phyloP scores from a whole-genome alignment of 2,113 vertebrate genomes.

The Coptodon bakossiorum region DNA sequence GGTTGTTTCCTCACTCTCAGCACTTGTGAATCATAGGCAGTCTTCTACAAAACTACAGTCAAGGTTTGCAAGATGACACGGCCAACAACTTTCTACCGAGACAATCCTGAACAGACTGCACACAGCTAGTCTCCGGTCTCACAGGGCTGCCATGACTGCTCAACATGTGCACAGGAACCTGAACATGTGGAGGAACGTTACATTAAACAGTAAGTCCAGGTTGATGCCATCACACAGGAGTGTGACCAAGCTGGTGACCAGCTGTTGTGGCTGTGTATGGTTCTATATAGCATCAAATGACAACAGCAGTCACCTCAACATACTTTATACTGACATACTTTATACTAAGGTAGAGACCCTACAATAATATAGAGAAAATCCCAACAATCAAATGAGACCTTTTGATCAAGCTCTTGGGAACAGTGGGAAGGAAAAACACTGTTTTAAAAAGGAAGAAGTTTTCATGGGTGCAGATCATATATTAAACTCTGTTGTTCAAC shows the following conservation, averaged over 20 bases:
- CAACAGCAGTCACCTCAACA: background rate
- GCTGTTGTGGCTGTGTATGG: background rate
- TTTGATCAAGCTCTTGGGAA: background rate
- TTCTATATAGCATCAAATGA: background rate
- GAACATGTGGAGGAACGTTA: background rate
- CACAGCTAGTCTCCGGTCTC: background rate
- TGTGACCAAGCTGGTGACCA: background rate
- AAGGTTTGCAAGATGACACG: background rate
- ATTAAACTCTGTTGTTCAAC: background rate
- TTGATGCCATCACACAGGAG: background rate
- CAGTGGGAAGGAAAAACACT: background rate
- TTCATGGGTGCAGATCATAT: background rate
- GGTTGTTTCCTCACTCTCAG: background rate
- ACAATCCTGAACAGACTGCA: background rate
- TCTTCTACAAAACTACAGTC: background rate
- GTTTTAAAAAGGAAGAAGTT: background rate
- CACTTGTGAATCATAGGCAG: background rate
- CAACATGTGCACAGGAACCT: background rate
- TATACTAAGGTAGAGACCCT: background rate
- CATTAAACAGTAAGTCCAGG: background rate
- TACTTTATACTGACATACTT: background rate
- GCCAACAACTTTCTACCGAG: background rate
- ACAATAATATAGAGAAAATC: background rate
- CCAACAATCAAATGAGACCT: background rate
- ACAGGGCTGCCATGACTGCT: background rate